A percentile compares a stretch with the other conserved stretches of the same genome.
These are phyloP conservation scores for Pempheris klunzingeri DNA, from an alignment of 2,797 vertebrate species.

Conservation along the genomic window DNA sequence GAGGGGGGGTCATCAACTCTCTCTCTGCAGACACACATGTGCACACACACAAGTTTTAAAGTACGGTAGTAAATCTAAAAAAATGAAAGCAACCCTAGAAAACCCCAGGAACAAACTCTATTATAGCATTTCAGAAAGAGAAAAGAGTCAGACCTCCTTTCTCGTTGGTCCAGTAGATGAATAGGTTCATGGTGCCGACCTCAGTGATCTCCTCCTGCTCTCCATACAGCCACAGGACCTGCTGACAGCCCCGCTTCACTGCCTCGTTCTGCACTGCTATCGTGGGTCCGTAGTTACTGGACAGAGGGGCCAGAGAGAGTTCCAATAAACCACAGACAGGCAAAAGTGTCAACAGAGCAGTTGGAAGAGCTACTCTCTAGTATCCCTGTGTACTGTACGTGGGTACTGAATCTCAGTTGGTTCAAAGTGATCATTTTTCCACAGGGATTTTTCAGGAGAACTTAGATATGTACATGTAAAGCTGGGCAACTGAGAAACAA, in stretches of 20 bases:
- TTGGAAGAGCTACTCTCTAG: no score
- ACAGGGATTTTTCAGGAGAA: neutral
- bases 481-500: neutral
- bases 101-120: no score
- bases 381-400: neutral
- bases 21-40: conserved; percentile 77
- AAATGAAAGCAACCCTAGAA: no score
- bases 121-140: neutral
- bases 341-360: neutral
- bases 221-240: conserved; percentile 93
- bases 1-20: conserved; percentile 90
- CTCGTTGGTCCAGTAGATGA: conserved; percentile 91
- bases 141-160: conserved; percentile 84
- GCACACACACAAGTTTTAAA: neutral
- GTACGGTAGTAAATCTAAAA: no score
- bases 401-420: no score
- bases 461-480: neutral
- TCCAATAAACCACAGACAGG: neutral
- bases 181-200: conserved; percentile 96
- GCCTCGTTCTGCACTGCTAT: conserved; percentile 90
- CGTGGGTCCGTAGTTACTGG: conserved; percentile 92
- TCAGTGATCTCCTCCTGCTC: conserved; percentile 90
- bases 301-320: rapidly evolving
- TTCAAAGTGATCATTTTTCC: neutral
- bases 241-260: conserved; percentile 87